Evolutionary conservation across 2,113 vertebrate genomes (phyloP), one percentile per base, ranked within the genome.

Genomic region (Theropithecus gelada): DNA sequence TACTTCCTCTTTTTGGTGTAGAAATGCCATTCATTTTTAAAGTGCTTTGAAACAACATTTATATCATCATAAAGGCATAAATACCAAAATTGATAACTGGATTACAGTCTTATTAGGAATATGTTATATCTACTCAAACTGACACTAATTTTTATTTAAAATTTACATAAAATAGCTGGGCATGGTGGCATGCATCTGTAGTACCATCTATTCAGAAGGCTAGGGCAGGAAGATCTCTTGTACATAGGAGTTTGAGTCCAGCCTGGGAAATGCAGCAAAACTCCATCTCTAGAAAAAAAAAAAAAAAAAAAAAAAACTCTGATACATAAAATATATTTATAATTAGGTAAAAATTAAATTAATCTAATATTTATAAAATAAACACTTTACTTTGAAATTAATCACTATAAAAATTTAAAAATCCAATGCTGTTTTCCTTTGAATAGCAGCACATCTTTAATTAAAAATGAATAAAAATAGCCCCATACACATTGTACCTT

Each of bases 301-400:
- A 45, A 45, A 45, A 43, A 8, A 76, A 76, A 30, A 45, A 8
- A n/a, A 20, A 11, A 72, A 40, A 20, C 52, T 55, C 52, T 27
- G 45, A 43, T 40, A 23, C n/a, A 73, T 73, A 73, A 68, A 68
- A 68, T 35, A n/a, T 68, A 35, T 18, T 68, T 68, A 43, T 55
- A 45, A 30, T 93, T 93, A 57, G 0, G 2, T 85, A 75, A 30
- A 97, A 76, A 48, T 75, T 72, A 92, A 10, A 48, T 72, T 50
- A 84, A 83, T 25, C 9, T 61, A 72, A 20, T 84, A 66, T 82
- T 91, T 94, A 78, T 93, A 59, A 75, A 91, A 86, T 68, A 48
- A 82, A 8, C 8, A 85, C 68, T 96, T 93, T 90, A 52, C 14
- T 96, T 93, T 87, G 11, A 66, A 66, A 91, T 89, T 43, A 85